Evolutionary conservation across 1,140 invertebrate genomes (phyloP).

Genomic region (Archivesica marissinica): DNA sequence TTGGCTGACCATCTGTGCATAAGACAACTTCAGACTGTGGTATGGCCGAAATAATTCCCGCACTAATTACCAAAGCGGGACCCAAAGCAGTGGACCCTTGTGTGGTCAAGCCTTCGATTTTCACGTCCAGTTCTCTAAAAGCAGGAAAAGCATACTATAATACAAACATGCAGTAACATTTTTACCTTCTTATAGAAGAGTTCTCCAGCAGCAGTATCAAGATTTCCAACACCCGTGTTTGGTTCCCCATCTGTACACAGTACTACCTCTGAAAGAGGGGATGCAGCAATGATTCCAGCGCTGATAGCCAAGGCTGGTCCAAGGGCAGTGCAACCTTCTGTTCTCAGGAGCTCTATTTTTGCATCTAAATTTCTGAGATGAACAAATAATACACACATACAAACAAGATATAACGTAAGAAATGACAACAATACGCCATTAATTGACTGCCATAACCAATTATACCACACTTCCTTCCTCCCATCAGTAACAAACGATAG

Average conservation of each 20-base stretch:
- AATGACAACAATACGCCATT: too few relatives aligned
- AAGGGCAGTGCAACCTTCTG: constrained; percentile 77
- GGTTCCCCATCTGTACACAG: constrained; percentile 82
- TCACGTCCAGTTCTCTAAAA: constrained; percentile 66
- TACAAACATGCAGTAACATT: neutral
- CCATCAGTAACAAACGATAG: too few relatives aligned
- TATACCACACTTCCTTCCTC: too few relatives aligned
- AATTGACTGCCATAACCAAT: too few relatives aligned
- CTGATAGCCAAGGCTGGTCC: constrained; percentile 79
- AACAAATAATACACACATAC: too few relatives aligned
- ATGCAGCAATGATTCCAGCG: constrained; percentile 73
- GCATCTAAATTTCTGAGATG: constrained; percentile 62
- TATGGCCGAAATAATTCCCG: constrained; percentile 73
- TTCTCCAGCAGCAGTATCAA: constrained; percentile 17
- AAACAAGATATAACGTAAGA: too few relatives aligned
- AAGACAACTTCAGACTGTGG: constrained; percentile 79
- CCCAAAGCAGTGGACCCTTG: constrained; percentile 79
- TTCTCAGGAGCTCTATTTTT: constrained; percentile 67
- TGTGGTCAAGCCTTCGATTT: constrained; percentile 65
- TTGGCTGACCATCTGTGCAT: constrained; percentile 81
- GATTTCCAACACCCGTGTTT: constrained; percentile 77
- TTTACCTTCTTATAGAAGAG: constrained; percentile 41
- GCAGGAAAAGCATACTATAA: neutral
- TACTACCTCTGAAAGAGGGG: constrained; percentile 78
- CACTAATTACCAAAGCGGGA: constrained; percentile 76